Evolutionary conservation across 2,797 vertebrate genomes (phyloP), one percentile per base, ranked within the genome.

Genomic region (Diglossa cyanea): DNA sequence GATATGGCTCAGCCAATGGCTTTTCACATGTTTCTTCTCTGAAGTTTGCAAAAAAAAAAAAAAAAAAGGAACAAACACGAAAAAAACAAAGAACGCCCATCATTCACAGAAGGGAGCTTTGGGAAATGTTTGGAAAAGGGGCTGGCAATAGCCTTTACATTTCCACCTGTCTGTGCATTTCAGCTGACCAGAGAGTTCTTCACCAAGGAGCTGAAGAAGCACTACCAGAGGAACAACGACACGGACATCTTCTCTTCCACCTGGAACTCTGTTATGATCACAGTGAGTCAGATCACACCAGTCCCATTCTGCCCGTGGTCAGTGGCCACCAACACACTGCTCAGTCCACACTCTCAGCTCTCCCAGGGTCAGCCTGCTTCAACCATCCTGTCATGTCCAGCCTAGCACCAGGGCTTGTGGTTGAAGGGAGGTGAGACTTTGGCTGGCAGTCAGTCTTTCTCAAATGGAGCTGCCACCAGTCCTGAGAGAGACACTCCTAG

Each of bases 181-280:
- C 97, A 99, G 99, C 95, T 99, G 92, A 99, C 98, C 65, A 98
- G 98, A n/a, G 98, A 99, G 80, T 99, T 99, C 96, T 99, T 99
- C 97, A 98, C 98, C 94, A 98, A 98, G 95, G 99, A 99, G 87
- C 97, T 99, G 89, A 98, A 98, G 94, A 98, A 98, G 33, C 98
- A 99, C 94, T 99, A 99, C 91, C 98, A 98, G 86, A 98, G 98
- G 79, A 98, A 97, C 88, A 99, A 99, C 0, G 98, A 98, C 97
- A 98, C 98, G 0, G 98, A 99, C 0, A 97, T 98, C 96, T 99
- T 99, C 90, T 98, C 98, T 1, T 97, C 98, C 93, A 99, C 99
- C 11, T 99, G 99, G 99, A 99, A 99, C 91, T 98, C 98, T 5
- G 98, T 99, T 94, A 99, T 99, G 99, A 98, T 98, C 96, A 99